Percentiles rank a stretch among this genome's conserved stretches.
Conservation (phyloP, 2,888 invertebrate genomes). For the Synergus laeviventris region DNA sequence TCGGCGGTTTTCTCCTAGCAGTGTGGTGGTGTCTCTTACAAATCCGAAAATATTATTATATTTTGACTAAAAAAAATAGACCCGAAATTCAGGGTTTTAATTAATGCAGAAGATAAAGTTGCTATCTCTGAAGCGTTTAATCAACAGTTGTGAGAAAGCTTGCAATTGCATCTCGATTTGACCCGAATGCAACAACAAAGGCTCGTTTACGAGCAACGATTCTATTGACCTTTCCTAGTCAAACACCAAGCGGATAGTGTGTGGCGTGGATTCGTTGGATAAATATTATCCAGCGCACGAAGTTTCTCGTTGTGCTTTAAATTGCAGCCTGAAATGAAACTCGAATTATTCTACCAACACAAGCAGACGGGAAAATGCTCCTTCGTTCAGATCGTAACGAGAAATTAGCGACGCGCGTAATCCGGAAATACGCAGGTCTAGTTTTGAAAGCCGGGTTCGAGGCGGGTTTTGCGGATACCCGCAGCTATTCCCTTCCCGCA, state of each 20-base stretch:
- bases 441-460: constrained; percentile 7
- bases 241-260: constrained; percentile 18
- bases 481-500: neutral
- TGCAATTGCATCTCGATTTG: constrained; percentile 9
- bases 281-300: constrained; percentile 24
- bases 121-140: neutral
- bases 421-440: constrained; percentile 24
- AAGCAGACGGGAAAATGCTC: neutral
- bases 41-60: neutral
- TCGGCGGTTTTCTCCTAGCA: too few relatives aligned
- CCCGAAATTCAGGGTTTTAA: neutral
- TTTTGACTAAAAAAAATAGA: neutral
- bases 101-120: neutral
- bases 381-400: constrained; percentile 19
- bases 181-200: constrained; percentile 7
- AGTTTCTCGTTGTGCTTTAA: constrained; percentile 21
- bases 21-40: neutral
- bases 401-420: constrained; percentile 33
- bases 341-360: constrained; percentile 20
- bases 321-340: constrained; percentile 27
- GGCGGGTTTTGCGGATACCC: constrained; percentile 1
- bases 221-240: constrained; percentile 31
- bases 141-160: neutral
- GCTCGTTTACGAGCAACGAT: constrained; percentile 18
- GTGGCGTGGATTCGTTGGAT: constrained; percentile 21